phyloP scores from a whole-genome alignment of 2,113 vertebrate genomes.

The Phyllostomus discolor region DNA sequence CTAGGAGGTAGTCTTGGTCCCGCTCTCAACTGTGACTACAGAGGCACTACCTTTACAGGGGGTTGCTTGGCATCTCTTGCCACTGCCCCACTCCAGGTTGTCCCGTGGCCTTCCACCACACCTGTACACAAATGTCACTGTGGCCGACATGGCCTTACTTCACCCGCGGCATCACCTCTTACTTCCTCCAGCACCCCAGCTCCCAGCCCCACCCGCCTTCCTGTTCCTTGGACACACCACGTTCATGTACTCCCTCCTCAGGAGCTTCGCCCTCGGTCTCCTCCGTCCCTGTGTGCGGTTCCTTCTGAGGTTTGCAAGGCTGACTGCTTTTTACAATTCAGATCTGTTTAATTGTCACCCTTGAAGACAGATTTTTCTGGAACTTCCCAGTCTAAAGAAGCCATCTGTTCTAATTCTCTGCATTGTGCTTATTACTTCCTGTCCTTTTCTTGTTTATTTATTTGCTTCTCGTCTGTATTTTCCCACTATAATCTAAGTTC shows the following conservation, averaged over 20 bases:
- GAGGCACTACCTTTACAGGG: not conserved
- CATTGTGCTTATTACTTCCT: not conserved
- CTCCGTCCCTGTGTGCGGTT: fast-evolving
- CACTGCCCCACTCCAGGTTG: too few species aligned
- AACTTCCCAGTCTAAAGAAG: not conserved
- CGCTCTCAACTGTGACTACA: fast-evolving
- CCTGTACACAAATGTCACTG: fast-evolving
- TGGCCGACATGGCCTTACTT: not conserved
- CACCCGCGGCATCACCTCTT: fast-evolving
- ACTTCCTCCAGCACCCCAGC: not conserved
- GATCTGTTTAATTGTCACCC: not conserved
- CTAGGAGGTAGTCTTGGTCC: too few species aligned
- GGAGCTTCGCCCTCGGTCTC: not conserved
- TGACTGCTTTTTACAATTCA: not conserved
- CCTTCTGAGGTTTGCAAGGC: not conserved
- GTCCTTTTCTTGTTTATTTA: not conserved
- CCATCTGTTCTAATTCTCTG: not conserved
- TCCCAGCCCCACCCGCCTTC: not conserved
- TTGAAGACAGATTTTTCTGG: not conserved
- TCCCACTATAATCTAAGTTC: not conserved
- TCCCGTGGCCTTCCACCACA: too few species aligned
- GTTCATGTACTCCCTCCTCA: not conserved
- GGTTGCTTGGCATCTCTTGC: not conserved
- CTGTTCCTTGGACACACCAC: not conserved
- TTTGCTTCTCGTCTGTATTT: not conserved